A percentile compares a stretch with the other conserved stretches of the same genome.
These are phyloP conservation scores for Microchrysa polita DNA, from an alignment of 2,888 invertebrate genomes.

Conservation along the genomic window DNA sequence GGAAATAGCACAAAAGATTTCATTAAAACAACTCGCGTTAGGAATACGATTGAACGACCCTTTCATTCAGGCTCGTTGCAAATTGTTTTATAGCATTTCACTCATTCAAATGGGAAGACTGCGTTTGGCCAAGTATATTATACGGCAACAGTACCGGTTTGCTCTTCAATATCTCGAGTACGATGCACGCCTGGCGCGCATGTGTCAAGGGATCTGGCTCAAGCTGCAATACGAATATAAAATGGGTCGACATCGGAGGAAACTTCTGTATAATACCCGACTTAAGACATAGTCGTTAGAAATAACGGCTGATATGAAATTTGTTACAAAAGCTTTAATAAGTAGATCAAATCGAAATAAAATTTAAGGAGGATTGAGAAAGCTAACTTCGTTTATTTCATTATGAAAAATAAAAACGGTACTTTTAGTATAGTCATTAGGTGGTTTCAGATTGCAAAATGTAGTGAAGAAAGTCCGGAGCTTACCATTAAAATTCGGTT, in stretches of 20 bases:
- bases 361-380: too few relatives aligned
- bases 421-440: too few relatives aligned
- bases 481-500: too few relatives aligned
- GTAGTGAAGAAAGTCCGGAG: too few relatives aligned
- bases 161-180: conserved; percentile 59
- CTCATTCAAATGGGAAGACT: conserved; percentile 83
- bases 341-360: too few relatives aligned
- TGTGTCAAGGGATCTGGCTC: conserved; percentile 90
- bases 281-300: background rate
- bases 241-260: conserved; percentile 5
- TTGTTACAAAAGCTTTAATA: too few relatives aligned
- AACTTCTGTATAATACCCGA: background rate
- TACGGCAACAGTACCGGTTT: conserved; percentile 67
- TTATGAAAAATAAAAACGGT: too few relatives aligned
- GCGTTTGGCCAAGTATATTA: conserved; percentile 71
- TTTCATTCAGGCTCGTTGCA: conserved; percentile 80
- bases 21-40: conserved; percentile 81
- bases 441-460: too few relatives aligned
- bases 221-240: conserved; percentile 69
- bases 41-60: conserved; percentile 86
- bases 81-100: conserved; percentile 86
- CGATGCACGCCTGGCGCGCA: conserved; percentile 76
- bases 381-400: too few relatives aligned
- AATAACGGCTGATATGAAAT: too few relatives aligned
- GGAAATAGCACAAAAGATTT: conserved; percentile 87